A percentile compares a stretch with the other conserved stretches of the same genome.
Evolutionary conservation across 2,113 vertebrate species (phyloP).

Genomic region (Nothobranchius furzeri): DNA sequence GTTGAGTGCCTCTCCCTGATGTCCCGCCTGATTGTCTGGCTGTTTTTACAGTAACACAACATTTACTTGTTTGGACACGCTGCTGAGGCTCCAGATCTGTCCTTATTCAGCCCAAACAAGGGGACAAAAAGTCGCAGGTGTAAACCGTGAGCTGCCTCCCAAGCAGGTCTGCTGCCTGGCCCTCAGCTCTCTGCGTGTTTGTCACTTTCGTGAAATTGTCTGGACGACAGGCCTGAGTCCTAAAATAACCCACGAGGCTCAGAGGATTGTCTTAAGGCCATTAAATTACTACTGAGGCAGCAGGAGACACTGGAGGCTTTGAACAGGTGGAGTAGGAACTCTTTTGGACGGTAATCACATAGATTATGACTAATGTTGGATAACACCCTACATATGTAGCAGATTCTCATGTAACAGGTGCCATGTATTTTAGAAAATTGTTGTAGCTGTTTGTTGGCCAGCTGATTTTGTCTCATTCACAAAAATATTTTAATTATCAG

Average conservation of each 20-base stretch:
- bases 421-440: no score
- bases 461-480: no score
- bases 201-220: conserved; percentile 32
- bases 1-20: conserved; percentile 30
- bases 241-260: conserved; percentile 66
- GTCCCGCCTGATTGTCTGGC: conserved; percentile 20
- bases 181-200: neutral
- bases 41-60: conserved; percentile 34
- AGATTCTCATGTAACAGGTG: conserved; percentile 4
- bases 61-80: conserved; percentile 42
- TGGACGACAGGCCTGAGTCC: conserved; percentile 31
- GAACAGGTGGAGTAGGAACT: conserved; percentile 15
- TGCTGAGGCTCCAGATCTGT: conserved; percentile 1
- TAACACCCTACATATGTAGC: neutral
- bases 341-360: conserved; percentile 42
- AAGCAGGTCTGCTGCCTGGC: neutral
- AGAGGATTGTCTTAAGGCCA: conserved; percentile 76
- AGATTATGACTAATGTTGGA: conserved; percentile 44
- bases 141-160: neutral
- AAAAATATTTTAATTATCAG: no score
- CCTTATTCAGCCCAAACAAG: neutral
- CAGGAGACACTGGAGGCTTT: conserved; percentile 30
- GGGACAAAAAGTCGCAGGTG: neutral
- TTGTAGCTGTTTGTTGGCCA: no score
- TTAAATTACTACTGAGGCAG: conserved; percentile 68